Evolutionary conservation across 2,797 vertebrate species (phyloP).

Genomic region (Enoplosus armatus): DNA sequence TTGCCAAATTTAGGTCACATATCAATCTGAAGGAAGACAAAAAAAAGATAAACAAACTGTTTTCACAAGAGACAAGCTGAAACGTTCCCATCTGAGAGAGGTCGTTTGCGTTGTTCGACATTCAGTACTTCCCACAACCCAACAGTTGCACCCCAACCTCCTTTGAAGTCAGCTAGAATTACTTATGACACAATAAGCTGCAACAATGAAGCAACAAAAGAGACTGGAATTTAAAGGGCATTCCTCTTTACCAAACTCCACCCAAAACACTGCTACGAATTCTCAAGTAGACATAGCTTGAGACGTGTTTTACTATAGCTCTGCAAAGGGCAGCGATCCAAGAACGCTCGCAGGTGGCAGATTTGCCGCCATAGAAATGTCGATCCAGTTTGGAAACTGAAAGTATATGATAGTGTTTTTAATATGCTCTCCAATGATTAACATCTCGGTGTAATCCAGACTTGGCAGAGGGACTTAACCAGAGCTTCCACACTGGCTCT

Average conservation of each 20-base stretch:
- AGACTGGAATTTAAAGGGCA: conserved; percentile 68
- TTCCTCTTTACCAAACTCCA: conserved; percentile 63
- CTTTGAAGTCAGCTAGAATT: conserved; percentile 85
- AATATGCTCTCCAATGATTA: conserved; percentile 72
- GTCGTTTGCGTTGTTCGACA: conserved; percentile 73
- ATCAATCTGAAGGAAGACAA: conserved; percentile 74
- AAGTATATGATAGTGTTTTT: conserved; percentile 61
- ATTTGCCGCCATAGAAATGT: conserved; percentile 28
- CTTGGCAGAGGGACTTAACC: conserved; percentile 77
- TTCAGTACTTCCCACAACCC: conserved; percentile 75
- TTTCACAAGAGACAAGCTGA: conserved; percentile 59
- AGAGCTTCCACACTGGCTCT: conserved; percentile 75
- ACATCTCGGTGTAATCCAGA: conserved; percentile 77
- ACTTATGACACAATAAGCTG: conserved; percentile 83
- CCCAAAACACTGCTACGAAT: conserved; percentile 46
- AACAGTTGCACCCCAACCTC: conserved; percentile 65
- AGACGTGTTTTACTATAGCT: conserved; percentile 11
- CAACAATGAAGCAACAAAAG: conserved; percentile 81
- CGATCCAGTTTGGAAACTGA: conserved; percentile 46
- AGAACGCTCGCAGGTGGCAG: conserved; percentile 6
- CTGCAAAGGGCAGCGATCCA: not conserved
- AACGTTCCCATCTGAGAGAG: conserved; percentile 70
- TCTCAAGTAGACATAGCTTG: conserved; percentile 12
- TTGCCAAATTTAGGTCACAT: conserved; percentile 82
- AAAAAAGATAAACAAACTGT: conserved; percentile 56